These are phyloP conservation scores for Aphodius sticticus DNA, from an alignment of 2,888 invertebrate genomes.

Conservation along the genomic window DNA sequence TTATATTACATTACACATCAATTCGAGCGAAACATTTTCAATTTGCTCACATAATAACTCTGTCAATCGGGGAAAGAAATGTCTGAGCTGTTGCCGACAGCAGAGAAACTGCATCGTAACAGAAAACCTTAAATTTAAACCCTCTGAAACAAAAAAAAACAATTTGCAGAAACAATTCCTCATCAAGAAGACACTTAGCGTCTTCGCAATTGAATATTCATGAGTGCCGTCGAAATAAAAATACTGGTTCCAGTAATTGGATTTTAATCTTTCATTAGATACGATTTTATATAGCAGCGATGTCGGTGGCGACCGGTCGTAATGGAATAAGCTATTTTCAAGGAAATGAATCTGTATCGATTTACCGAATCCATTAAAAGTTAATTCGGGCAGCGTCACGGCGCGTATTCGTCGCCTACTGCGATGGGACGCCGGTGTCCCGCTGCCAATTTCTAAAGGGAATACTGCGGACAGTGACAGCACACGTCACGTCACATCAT, in stretches of 20 bases:
- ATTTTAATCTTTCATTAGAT: constrained; percentile 19
- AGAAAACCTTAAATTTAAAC: too few species aligned
- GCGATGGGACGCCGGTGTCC: neutral
- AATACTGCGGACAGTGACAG: neutral
- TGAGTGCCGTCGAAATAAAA: neutral
- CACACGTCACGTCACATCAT: neutral
- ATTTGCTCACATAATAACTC: too few species aligned
- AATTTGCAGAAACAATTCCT: neutral
- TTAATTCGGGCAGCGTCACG: constrained; percentile 7
- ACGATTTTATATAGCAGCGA: constrained; percentile 17
- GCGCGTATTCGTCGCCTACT: neutral
- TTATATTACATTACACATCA: too few species aligned
- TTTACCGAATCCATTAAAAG: constrained; percentile 26
- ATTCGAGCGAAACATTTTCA: too few species aligned
- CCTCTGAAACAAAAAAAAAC: too few species aligned
- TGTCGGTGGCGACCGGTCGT: neutral
- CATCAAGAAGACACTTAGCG: neutral
- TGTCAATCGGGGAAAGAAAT: too few species aligned
- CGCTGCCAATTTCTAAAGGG: neutral
- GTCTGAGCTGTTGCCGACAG: too few species aligned
- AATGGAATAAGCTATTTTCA: constrained; percentile 29
- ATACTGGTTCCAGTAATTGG: neutral
- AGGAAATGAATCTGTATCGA: constrained; percentile 27
- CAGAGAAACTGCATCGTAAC: too few species aligned
- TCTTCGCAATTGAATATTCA: neutral